These are phyloP conservation scores for Rhynchonycteris naso DNA, from an alignment of 2,797 vertebrate genomes.

Conservation along the genomic window DNA sequence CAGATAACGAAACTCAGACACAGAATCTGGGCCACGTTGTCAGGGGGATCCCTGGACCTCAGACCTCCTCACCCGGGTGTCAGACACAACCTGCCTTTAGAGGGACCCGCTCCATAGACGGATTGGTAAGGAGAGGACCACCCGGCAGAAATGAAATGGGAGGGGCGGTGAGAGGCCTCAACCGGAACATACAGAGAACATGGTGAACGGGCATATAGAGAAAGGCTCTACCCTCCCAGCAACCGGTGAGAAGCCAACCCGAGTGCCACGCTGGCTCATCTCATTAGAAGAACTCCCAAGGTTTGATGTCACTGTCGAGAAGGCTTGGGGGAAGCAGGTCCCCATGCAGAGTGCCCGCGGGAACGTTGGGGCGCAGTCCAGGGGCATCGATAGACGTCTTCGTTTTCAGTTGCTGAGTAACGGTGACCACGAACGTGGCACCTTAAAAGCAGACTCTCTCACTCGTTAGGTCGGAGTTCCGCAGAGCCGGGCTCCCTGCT, in stretches of 20 bases:
- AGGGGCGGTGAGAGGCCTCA: rapidly evolving
- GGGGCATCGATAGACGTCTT: rapidly evolving
- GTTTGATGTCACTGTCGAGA: rapidly evolving
- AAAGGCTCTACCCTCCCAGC: rapidly evolving
- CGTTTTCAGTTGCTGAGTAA: no score
- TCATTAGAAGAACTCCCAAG: rapidly evolving
- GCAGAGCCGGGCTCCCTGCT: background rate
- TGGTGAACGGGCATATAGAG: rapidly evolving
- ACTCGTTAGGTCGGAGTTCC: rapidly evolving
- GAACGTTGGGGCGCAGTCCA: rapidly evolving
- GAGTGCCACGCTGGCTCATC: rapidly evolving
- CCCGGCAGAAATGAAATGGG: rapidly evolving
- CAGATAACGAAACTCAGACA: rapidly evolving
- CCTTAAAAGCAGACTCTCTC: background rate
- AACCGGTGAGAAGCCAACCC: rapidly evolving
- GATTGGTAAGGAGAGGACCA: background rate
- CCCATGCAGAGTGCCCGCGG: rapidly evolving
- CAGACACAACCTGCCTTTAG: background rate
- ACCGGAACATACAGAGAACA: rapidly evolving
- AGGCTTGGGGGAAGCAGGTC: rapidly evolving
- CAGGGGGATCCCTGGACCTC: background rate
- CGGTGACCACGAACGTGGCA: rapidly evolving
- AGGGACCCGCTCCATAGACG: rapidly evolving
- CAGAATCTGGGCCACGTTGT: rapidly evolving
- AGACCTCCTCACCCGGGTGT: no score